Conservation (phyloP, 1,140 invertebrate genomes). For the Lepidurus arcticus region DNA sequence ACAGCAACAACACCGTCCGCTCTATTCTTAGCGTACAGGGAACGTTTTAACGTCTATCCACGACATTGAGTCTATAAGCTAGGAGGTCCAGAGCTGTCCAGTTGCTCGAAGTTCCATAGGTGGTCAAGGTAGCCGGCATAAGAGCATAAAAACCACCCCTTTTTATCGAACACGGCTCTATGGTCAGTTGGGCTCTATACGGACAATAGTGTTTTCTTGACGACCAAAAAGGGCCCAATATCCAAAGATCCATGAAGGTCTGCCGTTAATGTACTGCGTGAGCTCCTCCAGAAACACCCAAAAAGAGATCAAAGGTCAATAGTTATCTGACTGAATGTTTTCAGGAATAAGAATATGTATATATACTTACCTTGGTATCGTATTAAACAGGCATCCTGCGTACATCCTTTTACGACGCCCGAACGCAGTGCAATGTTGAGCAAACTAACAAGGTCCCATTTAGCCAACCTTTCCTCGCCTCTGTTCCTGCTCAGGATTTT, state of each 20-base stretch:
- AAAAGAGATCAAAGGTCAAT: too few relatives aligned
- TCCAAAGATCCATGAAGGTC: background rate
- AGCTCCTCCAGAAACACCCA: too few relatives aligned
- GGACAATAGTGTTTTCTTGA: background rate
- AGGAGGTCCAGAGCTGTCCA: background rate
- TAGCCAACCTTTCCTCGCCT: slow-evolving; percentile 17
- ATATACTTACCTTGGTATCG: background rate
- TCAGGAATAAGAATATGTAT: too few relatives aligned
- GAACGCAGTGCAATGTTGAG: background rate
- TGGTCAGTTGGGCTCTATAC: background rate
- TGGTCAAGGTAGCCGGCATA: background rate
- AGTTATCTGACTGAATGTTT: too few relatives aligned
- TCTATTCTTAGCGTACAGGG: background rate
- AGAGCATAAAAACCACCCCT: background rate
- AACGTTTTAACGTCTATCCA: background rate
- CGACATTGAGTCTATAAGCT: background rate
- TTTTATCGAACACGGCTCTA: background rate
- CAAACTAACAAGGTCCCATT: slow-evolving; percentile 3
- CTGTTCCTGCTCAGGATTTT: background rate
- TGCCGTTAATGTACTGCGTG: too few relatives aligned
- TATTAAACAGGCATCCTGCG: background rate
- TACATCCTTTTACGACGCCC: background rate
- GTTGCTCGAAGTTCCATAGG: too few relatives aligned
- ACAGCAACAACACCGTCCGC: too few relatives aligned
- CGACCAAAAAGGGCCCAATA: background rate